A percentile compares a stretch with the other conserved stretches of the same genome.
Conservation (phyloP, 2,113 vertebrate genomes). For the Chionodraco myersi region DNA sequence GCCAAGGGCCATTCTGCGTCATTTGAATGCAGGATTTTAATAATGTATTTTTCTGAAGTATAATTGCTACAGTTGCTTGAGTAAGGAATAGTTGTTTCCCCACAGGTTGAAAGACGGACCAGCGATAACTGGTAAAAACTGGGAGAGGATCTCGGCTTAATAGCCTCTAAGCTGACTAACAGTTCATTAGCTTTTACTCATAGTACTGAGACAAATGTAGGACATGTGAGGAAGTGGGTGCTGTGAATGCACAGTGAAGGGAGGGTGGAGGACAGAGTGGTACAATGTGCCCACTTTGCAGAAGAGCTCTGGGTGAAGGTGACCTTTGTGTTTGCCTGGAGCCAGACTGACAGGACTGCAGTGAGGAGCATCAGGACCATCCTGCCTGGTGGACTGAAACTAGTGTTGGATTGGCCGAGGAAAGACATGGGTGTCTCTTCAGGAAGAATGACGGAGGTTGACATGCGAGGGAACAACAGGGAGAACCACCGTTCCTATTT, state of each 20-base stretch:
- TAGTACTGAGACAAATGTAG: slow-evolving; percentile 58
- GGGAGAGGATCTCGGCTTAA: neutral
- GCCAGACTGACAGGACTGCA: slow-evolving; percentile 18
- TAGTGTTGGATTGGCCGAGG: slow-evolving; percentile 24
- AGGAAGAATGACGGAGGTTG: slow-evolving; percentile 6
- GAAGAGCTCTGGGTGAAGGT: slow-evolving; percentile 62
- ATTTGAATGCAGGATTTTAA: neutral
- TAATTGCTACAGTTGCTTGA: neutral
- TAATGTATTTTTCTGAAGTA: neutral
- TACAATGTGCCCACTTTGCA: slow-evolving; percentile 57
- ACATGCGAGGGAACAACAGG: slow-evolving; percentile 17
- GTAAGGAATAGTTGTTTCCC: neutral
- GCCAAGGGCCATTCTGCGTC: neutral
- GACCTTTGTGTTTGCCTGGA: slow-evolving; percentile 57
- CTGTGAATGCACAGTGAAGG: slow-evolving; percentile 38
- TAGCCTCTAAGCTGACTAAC: slow-evolving; percentile 4
- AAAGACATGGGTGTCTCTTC: slow-evolving; percentile 11
- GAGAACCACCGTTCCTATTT: slow-evolving; percentile 67
- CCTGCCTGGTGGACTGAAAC: slow-evolving; percentile 3
- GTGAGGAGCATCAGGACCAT: slow-evolving; percentile 26
- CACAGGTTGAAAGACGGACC: neutral
- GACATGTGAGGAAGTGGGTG: slow-evolving; percentile 44
- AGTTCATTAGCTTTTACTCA: slow-evolving; percentile 28
- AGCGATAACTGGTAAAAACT: neutral
- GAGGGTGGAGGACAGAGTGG: slow-evolving; percentile 45